Conservation (phyloP, 2,888 invertebrate genomes). For the Eupeodes luniger region DNA sequence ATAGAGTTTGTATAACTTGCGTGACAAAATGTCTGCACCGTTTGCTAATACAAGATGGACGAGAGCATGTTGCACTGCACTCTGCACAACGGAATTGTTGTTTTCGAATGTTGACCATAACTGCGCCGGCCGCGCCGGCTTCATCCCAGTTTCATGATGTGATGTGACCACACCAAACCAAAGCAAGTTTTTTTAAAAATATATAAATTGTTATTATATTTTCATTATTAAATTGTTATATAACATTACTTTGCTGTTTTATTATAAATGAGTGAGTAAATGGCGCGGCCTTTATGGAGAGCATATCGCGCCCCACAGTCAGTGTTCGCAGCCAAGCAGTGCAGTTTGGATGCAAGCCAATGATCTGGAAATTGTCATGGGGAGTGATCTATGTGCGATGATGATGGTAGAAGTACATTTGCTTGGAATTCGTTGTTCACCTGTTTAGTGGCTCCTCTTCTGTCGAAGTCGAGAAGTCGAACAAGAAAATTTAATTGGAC, state of each 20-base stretch:
- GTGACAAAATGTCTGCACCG: conserved; percentile 73
- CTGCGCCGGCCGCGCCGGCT: background rate
- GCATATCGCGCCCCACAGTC: background rate
- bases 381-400: conserved; percentile 37
- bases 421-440: conserved; percentile 67
- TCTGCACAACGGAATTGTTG: conserved; percentile 32
- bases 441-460: conserved; percentile 42
- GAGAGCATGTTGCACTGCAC: conserved; percentile 22
- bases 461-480: conserved; percentile 13
- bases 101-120: conserved; percentile 34
- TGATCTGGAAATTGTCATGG: conserved; percentile 70
- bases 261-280: background rate
- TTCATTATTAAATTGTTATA: conserved; percentile 68
- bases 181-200: conserved; percentile 19
- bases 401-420: conserved; percentile 35
- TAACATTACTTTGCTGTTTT: conserved; percentile 26
- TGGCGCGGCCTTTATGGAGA: conserved; percentile 22
- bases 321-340: background rate
- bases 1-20: conserved; percentile 46
- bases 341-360: conserved; percentile 32
- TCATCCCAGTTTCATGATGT: background rate
- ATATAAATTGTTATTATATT: conserved; percentile 51
- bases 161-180: conserved; percentile 29
- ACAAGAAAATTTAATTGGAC: conserved; percentile 39
- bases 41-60: conserved; percentile 42